Percentiles rank a stretch among this genome's conserved stretches.
Evolutionary conservation across 2,888 invertebrate species (phyloP).

Genomic region (Ferdinandea cuprea): DNA sequence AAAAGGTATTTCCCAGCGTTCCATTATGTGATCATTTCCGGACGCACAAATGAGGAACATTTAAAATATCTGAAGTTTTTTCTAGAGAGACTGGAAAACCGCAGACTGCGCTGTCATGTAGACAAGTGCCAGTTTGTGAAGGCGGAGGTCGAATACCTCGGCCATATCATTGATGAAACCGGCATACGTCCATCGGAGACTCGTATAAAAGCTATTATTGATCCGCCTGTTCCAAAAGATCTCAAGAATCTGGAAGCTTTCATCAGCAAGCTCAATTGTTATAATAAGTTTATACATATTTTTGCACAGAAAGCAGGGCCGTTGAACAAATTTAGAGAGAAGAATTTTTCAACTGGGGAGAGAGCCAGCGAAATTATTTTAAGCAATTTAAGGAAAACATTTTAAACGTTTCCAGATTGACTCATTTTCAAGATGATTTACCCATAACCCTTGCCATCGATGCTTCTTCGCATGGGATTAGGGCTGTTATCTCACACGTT

Average conservation of each 20-base stretch:
- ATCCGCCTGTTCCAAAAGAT: conserved; percentile 28
- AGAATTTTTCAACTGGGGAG: too few species aligned
- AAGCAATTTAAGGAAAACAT: too few species aligned
- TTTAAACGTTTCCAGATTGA: too few species aligned
- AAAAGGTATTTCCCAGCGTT: neutral
- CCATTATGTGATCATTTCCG: conserved; percentile 7
- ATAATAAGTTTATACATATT: conserved; percentile 64
- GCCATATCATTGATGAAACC: conserved; percentile 29
- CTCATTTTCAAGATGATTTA: too few species aligned
- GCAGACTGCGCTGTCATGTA: neutral
- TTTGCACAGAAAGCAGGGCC: conserved; percentile 44
- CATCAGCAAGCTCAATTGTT: conserved; percentile 72
- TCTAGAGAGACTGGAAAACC: neutral
- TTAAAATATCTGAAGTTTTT: neutral
- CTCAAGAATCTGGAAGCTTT: conserved; percentile 50
- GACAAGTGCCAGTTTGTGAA: neutral
- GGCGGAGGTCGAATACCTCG: conserved; percentile 14
- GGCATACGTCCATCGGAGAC: conserved; percentile 31
- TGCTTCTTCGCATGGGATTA: too few species aligned
- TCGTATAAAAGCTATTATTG: conserved; percentile 15
- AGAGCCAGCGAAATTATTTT: conserved; percentile 57
- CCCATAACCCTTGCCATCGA: too few species aligned
- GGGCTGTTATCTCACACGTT: too few species aligned
- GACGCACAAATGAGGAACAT: conserved; percentile 5
- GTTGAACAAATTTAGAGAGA: conserved; percentile 37